A percentile compares a stretch with the other conserved stretches of the same genome.
These are phyloP conservation scores for Tetragnatha versicolor DNA, from an alignment of 1,140 invertebrate genomes.

Conservation along the genomic window DNA sequence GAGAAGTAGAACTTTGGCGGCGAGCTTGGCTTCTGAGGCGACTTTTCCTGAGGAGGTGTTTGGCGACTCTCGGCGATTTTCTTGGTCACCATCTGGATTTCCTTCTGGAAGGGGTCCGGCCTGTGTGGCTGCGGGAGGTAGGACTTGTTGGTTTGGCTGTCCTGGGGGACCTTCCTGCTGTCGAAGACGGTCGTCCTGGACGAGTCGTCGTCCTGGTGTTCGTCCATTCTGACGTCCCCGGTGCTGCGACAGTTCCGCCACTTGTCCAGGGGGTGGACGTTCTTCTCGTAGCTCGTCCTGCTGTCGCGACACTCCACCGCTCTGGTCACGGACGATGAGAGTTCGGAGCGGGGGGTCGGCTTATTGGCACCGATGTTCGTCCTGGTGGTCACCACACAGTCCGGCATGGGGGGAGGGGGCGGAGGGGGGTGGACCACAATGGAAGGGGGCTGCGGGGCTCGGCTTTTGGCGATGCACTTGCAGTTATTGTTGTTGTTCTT, in stretches of 20 bases:
- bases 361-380: slow-evolving; percentile 7
- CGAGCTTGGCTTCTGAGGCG: not conserved
- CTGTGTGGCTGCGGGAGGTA: not conserved
- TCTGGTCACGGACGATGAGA: slow-evolving; percentile 16
- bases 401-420: slow-evolving; percentile 17
- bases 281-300: slow-evolving; percentile 16
- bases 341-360: not conserved
- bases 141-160: not conserved
- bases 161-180: slow-evolving; percentile 21
- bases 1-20: slow-evolving; percentile 31
- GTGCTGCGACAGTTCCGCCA: slow-evolving; percentile 34
- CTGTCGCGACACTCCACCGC: not conserved
- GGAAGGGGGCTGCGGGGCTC: slow-evolving; percentile 29
- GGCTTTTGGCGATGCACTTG: not conserved
- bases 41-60: not conserved
- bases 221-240: slow-evolving; percentile 33
- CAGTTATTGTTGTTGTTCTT: not conserved
- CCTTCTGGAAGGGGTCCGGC: slow-evolving; percentile 41
- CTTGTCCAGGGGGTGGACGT: slow-evolving; percentile 33
- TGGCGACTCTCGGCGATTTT: slow-evolving; percentile 33
- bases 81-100: slow-evolving; percentile 42
- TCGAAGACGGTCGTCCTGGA: slow-evolving; percentile 41
- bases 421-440: slow-evolving; percentile 36
- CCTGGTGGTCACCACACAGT: not conserved
- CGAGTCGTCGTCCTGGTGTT: not conserved